A percentile compares a stretch with the other conserved stretches of the same genome.
Conservation (phyloP, 2,113 vertebrate species). For the Rafetus swinhoei region DNA sequence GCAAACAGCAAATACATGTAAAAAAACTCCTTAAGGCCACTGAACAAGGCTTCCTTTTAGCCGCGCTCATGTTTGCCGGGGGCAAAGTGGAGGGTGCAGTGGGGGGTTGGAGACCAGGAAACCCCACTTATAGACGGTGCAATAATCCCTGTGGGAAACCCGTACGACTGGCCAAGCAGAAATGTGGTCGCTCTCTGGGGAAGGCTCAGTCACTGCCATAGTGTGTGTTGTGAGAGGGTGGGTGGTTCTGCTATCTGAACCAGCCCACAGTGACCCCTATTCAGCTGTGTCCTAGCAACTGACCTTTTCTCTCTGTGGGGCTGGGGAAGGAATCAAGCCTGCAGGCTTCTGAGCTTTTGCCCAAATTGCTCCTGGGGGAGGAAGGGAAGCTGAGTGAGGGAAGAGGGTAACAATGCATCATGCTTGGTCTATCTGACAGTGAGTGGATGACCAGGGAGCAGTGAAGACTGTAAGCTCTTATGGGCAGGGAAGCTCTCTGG, state of each 20-base stretch:
- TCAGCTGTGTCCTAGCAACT: neutral
- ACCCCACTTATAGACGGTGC: slow-evolving; percentile 27
- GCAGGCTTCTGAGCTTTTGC: neutral
- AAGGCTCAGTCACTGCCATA: neutral
- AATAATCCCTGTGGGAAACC: slow-evolving; percentile 64
- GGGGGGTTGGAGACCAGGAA: slow-evolving; percentile 52
- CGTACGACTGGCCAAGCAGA: slow-evolving; percentile 16
- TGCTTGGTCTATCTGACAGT: neutral
- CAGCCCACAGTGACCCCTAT: neutral
- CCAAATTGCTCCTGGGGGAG: neutral
- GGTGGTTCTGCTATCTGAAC: neutral
- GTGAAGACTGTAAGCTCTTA: slow-evolving; percentile 36
- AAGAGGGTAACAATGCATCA: neutral
- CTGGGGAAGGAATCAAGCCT: neutral
- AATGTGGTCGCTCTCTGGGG: neutral
- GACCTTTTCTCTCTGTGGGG: neutral
- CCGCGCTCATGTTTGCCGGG: slow-evolving; percentile 46
- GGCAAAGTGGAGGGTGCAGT: neutral
- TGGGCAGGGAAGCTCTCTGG: slow-evolving; percentile 64
- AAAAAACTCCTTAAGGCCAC: slow-evolving; percentile 40
- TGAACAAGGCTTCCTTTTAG: slow-evolving; percentile 66
- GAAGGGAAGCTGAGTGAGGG: neutral
- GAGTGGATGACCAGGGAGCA: neutral
- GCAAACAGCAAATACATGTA: slow-evolving; percentile 10
- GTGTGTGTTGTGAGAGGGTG: neutral